phyloP scores from a whole-genome alignment of 1,140 invertebrate genomes.

The Drosophila rufa region DNA sequence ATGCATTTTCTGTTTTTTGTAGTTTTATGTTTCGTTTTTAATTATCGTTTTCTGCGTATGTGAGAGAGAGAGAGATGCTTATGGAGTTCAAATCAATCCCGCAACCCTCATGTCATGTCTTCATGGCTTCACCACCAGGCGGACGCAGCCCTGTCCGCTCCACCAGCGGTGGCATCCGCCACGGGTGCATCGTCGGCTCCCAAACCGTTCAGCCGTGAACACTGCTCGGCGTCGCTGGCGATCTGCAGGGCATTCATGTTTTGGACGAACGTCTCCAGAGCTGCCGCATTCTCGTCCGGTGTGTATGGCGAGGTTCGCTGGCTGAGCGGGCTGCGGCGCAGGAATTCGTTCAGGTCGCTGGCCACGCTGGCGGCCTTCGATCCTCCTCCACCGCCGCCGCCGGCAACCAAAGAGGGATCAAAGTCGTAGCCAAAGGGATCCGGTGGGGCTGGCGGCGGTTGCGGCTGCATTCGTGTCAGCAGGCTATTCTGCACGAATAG shows the following conservation, averaged over 20 bases:
- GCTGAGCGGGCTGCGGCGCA: conserved; percentile 75
- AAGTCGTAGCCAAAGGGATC: conserved; percentile 77
- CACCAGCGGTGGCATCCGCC: conserved; percentile 57
- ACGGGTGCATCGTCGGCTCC: conserved; percentile 45
- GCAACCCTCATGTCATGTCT: conserved; percentile 54
- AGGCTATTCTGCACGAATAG: conserved; percentile 70
- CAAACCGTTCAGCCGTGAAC: conserved; percentile 68
- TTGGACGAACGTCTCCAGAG: conserved; percentile 79
- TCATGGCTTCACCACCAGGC: conserved; percentile 61
- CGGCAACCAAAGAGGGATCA: conserved; percentile 40
- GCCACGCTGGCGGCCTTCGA: conserved; percentile 66
- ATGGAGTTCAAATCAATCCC: conserved; percentile 27
- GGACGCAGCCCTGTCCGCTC: conserved; percentile 56
- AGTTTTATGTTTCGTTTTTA: conserved; percentile 44
- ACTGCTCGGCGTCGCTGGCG: conserved; percentile 72
- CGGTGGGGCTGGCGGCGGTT: conserved; percentile 54
- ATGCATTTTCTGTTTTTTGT: conserved; percentile 47
- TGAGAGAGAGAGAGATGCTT: conserved; percentile 38
- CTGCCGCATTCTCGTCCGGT: conserved; percentile 70
- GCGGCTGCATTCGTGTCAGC: conserved; percentile 59
- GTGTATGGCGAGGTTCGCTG: conserved; percentile 80
- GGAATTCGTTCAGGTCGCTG: conserved; percentile 74
- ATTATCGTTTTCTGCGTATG: conserved; percentile 52
- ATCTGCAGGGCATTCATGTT: conserved; percentile 80
- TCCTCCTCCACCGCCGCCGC: conserved; percentile 18